Evolutionary conservation across 2,797 vertebrate genomes (phyloP).

Genomic region (Arremon brunneinucha): DNA sequence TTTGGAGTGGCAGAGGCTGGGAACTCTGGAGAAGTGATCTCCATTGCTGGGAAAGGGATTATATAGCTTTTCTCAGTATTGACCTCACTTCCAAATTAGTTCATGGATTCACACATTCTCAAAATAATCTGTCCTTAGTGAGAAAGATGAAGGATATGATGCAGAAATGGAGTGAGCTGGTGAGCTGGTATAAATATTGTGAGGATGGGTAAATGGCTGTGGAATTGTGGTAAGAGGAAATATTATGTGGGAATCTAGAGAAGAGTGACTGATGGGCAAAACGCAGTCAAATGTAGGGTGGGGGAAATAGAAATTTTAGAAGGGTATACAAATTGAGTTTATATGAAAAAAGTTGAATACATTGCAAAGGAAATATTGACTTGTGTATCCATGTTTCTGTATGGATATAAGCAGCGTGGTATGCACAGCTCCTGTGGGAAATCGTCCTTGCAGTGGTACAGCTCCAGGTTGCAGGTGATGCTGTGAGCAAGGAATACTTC

Average conservation of each 20-base stretch:
- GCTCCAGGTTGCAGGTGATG: background rate
- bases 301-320: background rate
- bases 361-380: background rate
- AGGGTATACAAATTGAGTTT: background rate
- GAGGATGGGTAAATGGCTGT: background rate
- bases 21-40: background rate
- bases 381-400: background rate
- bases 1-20: background rate
- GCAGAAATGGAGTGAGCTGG: background rate
- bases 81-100: slow-evolving; percentile 29
- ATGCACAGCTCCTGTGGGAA: background rate
- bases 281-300: background rate
- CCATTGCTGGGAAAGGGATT: background rate
- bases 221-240: background rate
- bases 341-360: background rate
- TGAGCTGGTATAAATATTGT: background rate
- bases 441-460: background rate
- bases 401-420: background rate
- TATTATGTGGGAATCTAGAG: background rate
- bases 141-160: slow-evolving; percentile 14
- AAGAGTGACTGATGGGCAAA: background rate
- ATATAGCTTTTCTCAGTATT: slow-evolving; percentile 6
- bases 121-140: slow-evolving; percentile 1
- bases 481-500: background rate
- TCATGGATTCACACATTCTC: slow-evolving; percentile 31